Evolutionary conservation across 2,888 invertebrate genomes (phyloP).

Genomic region (Melanostoma mellinum): DNA sequence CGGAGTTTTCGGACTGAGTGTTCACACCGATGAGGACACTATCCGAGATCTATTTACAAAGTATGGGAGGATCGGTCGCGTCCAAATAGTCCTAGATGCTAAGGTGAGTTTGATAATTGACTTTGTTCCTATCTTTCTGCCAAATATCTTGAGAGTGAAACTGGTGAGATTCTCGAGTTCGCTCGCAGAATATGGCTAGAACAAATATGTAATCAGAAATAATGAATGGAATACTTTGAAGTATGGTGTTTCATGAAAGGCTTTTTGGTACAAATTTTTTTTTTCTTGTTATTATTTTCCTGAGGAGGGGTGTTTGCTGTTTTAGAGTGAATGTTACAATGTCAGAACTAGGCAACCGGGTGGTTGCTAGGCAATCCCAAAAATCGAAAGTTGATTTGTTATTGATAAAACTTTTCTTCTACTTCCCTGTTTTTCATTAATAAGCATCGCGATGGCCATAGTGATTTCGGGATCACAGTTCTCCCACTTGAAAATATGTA

Average conservation of each 20-base stretch:
- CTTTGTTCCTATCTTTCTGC: not conserved
- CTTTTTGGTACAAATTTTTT: constrained; percentile 76
- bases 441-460: no score
- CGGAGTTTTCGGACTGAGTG: constrained; percentile 96
- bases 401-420: no score
- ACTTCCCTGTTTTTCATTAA: no score
- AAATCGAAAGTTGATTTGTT: no score
- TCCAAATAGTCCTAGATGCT: constrained; percentile 97
- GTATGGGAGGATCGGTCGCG: constrained; percentile 95
- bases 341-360: not conserved
- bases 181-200: constrained; percentile 39
- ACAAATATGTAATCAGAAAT: constrained; percentile 54
- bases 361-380: no score
- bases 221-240: constrained; percentile 71
- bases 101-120: constrained; percentile 82
- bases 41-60: constrained; percentile 95
- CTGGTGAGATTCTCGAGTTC: not conserved
- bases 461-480: no score
- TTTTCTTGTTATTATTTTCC: not conserved
- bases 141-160: not conserved
- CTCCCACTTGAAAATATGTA: no score
- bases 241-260: constrained; percentile 77
- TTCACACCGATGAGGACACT: constrained; percentile 95
- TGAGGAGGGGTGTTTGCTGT: no score
- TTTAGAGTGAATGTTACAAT: not conserved